Conservation (phyloP, 2,888 invertebrate species). For the Lycaena phlaeas region DNA sequence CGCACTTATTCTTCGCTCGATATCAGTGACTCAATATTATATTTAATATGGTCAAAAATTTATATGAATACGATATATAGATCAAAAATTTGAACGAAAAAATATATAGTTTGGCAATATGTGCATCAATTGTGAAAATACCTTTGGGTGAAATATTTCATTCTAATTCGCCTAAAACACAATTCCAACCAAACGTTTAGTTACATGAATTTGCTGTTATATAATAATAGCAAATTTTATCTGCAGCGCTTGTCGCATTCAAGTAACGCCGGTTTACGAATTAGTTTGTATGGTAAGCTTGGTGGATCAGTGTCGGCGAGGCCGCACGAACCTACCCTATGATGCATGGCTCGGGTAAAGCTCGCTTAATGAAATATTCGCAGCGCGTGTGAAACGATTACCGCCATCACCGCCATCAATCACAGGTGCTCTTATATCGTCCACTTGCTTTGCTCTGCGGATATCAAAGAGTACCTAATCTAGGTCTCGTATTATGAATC, state of each 20-base stretch:
- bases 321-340: conserved; percentile 51
- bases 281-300: conserved; percentile 62
- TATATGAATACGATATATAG: no score
- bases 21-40: no score
- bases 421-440: conserved; percentile 44
- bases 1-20: no score
- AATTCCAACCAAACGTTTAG: neutral
- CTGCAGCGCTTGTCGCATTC: conserved; percentile 29
- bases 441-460: conserved; percentile 18
- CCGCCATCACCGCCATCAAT: conserved; percentile 49
- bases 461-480: neutral
- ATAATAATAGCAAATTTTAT: conserved; percentile 15
- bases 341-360: conserved; percentile 57
- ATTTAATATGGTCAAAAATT: no score
- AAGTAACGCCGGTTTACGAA: conserved; percentile 39
- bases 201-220: conserved; percentile 8
- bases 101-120: no score
- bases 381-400: conserved; percentile 43
- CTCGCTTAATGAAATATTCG: conserved; percentile 66
- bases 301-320: conserved; percentile 59
- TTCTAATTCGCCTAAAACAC: neutral
- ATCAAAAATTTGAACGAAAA: no score
- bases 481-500: no score
- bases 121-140: no score
- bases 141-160: neutral